These are phyloP conservation scores for Synanthedon vespiformis DNA, from an alignment of 2,888 invertebrate genomes.

Conservation along the genomic window DNA sequence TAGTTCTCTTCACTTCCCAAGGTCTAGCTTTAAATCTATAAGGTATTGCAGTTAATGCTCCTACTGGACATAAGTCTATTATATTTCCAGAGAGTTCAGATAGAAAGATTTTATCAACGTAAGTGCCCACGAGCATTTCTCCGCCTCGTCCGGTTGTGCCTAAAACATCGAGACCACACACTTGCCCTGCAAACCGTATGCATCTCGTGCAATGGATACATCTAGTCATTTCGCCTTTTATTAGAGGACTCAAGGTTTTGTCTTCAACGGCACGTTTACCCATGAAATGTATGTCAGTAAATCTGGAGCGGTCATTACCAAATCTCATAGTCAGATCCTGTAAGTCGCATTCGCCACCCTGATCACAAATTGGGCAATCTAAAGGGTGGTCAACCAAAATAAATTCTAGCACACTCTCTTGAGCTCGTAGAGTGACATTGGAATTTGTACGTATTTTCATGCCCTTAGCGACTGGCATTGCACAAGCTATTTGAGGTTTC, in stretches of 20 bases:
- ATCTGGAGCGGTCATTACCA: conserved; percentile 92
- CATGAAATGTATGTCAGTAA: conserved; percentile 87
- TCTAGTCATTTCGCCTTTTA: conserved; percentile 97
- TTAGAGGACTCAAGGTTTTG: conserved; percentile 95
- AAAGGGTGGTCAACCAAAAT: conserved; percentile 96
- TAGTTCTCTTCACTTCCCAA: conserved; percentile 91
- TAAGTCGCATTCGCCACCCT: conserved; percentile 92
- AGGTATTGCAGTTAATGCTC: conserved; percentile 96
- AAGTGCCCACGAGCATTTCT: conserved; percentile 98
- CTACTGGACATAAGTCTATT: conserved; percentile 98
- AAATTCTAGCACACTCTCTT: conserved; percentile 94
- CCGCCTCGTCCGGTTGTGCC: conserved; percentile 91
- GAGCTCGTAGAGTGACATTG: conserved; percentile 77
- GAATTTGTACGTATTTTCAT: conserved; percentile 98
- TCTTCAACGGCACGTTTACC: conserved; percentile 97
- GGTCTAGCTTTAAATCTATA: conserved; percentile 96
- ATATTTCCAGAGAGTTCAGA: conserved; percentile 98
- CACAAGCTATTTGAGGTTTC: conserved; percentile 98
- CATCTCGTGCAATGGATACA: conserved; percentile 99
- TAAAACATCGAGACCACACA: conserved; percentile 96
- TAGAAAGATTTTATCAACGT: conserved; percentile 96
- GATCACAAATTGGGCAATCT: conserved; percentile 99
- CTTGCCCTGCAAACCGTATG: conserved; percentile 96
- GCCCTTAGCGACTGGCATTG: conserved; percentile 97
- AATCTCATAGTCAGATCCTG: conserved; percentile 99